Evolutionary conservation across 1,140 invertebrate species (phyloP).

Genomic region (Lutraria rhynchaena): DNA sequence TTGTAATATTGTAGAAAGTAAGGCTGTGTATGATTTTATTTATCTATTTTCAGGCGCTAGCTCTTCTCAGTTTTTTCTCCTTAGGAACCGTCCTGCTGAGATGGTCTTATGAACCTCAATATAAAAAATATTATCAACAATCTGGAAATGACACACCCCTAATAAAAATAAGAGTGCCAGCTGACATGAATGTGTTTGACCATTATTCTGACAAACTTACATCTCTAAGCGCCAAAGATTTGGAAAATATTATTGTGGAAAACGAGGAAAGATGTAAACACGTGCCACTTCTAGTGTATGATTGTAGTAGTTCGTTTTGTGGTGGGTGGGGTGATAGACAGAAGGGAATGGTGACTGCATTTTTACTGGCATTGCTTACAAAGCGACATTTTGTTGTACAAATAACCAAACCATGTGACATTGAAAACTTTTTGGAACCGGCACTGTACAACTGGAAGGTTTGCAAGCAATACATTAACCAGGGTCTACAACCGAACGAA

Average conservation of each 20-base stretch:
- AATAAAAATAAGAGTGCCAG: no score
- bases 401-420: constrained; percentile 64
- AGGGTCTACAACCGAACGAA: not conserved
- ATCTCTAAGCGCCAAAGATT: not conserved
- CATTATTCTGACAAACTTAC: no score
- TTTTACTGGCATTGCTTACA: constrained; percentile 55
- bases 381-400: constrained; percentile 61
- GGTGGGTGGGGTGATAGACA: constrained; percentile 71
- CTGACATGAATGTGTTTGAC: no score
- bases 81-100: no score
- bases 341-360: constrained; percentile 60
- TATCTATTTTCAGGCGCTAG: no score
- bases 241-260: not conserved
- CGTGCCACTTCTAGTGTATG: constrained; percentile 61
- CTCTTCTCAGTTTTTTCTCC: no score
- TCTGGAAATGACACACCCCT: no score
- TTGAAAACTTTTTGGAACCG: constrained; percentile 57
- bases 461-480: constrained; percentile 1
- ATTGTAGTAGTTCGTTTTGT: constrained; percentile 58
- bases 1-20: no score
- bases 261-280: constrained; percentile 14
- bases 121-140: no score
- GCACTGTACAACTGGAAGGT: constrained; percentile 60
- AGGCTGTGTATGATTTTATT: no score
- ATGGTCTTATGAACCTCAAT: no score